Evolutionary conservation across 2,888 invertebrate genomes (phyloP), one percentile per base, ranked within the genome.

Genomic region (Petrophora chlorosata): DNA sequence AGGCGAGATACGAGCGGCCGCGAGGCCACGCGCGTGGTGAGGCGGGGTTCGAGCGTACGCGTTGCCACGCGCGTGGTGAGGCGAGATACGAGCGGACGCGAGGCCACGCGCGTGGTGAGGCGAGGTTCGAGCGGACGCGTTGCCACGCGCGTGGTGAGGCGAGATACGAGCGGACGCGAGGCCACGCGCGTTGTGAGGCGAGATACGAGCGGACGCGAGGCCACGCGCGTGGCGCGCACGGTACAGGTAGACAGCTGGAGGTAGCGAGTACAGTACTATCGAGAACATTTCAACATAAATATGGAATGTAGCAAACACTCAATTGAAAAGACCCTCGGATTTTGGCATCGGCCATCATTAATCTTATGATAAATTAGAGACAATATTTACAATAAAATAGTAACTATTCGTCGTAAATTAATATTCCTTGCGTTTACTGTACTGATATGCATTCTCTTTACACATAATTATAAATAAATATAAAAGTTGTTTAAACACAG

Each of bases 231-330:
- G 22, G 7, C 8, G 7, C 5, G n/a, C 23, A n/a, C 7, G 23
- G 0, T 3, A 8, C 23, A n/a, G n/a, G 23, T 13, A 25, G 35
- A 8, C 17, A 55, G 58, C 54, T 56, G 67, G 60, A 63, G 63
- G 61, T 67, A 72, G 76, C 73, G 61, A 71, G 71, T 74, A 78
- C 79, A 81, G 73, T 73, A 70, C 69, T 75, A 83, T 78, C 76
- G 79, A 85, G 74, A 86, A 82, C 85, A 87, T 84, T 85, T 88
- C 87, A 88, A 88, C 89, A 89, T 89, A 89, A 89, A 89, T 88
- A 90, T 90, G 89, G 89, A 89, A 90, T 90, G 89, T 90, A 90
- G 85, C 80, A 85, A 86, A 89, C 89, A 88, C 88, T 88, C 89
- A 85, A 85, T 85, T 81, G 83, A 84, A 84, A 85, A 80, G 79